Evolutionary conservation across 2,113 vertebrate genomes (phyloP).

Genomic region (Dromiciops gliroides): DNA sequence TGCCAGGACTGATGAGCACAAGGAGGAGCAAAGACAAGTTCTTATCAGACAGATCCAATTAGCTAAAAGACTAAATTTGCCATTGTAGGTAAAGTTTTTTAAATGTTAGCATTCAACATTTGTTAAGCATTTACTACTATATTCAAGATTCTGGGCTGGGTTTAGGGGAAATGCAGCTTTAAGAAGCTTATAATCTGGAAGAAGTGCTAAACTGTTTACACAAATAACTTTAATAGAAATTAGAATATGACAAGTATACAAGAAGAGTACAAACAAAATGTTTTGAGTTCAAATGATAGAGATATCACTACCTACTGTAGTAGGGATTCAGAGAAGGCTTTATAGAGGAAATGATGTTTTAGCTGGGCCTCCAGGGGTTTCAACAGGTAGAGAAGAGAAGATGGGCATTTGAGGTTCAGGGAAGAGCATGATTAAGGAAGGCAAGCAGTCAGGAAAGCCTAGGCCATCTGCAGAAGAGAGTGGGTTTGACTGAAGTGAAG

Average conservation of each 20-base stretch:
- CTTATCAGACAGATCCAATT: slow-evolving; percentile 92
- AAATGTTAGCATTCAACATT: neutral
- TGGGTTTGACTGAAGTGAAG: neutral
- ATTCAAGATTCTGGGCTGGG: neutral
- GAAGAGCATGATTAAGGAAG: neutral
- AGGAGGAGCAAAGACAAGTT: slow-evolving; percentile 93
- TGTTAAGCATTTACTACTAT: neutral
- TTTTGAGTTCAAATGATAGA: neutral
- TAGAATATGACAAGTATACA: neutral
- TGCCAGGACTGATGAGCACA: slow-evolving; percentile 87
- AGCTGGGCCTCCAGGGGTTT: neutral
- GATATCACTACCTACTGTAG: neutral
- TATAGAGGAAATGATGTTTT: neutral
- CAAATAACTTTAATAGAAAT: neutral
- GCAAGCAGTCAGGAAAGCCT: neutral
- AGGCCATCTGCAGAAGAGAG: neutral
- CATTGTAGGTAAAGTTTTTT: slow-evolving; percentile 88
- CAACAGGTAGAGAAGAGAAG: neutral
- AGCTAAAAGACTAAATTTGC: slow-evolving; percentile 92
- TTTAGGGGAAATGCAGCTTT: neutral
- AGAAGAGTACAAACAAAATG: neutral
- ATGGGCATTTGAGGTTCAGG: neutral
- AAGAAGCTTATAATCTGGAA: neutral
- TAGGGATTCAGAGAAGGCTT: neutral
- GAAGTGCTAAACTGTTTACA: neutral